Evolutionary conservation across 2,797 vertebrate species (phyloP), one percentile per base, ranked within the genome.

Genomic region (Argentina silus): DNA sequence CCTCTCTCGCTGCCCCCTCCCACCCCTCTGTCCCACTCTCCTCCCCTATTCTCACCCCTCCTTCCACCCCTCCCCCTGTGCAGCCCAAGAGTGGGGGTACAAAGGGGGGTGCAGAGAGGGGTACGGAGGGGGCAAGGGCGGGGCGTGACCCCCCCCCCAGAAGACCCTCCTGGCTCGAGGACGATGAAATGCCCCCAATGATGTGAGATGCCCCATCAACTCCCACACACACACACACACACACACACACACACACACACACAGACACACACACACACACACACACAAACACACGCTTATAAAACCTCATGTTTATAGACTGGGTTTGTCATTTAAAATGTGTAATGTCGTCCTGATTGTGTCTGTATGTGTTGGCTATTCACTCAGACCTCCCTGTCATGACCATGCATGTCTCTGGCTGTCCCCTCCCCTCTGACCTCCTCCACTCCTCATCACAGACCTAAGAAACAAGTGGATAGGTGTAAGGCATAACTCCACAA

Each of bases 171-270:
- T 92, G 92, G 84, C 86, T 90, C 84, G 89, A 93, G 81, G 89
- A 93, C 64, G 85, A 94, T 78, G 91, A 91, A 64, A 91, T 93
- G 14, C 92, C 90, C 68, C 91, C 91, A 59, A 93, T 90, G 83
- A 94, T 91, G 94, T 95, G 93, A 95, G 94, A 91, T 63, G 74
- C 78, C 77, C 2, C 50, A 63, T 78, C 42, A 77, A 64, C 60
- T 77, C 51, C 14, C 47, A 27, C 47, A 51, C 14, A 67, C 47
- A 27, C 23, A 47, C 36, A 11, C 62, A 47, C 62, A 21, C 42
- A 44, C 61, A 44, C 61, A 44, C 36, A 19, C 61, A 63, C 36
- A 63, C 14, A 36, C 61, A 63, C 15, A 56, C 67, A 44, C 27
- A 68, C 48, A 50, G 43, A 70, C 70, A 56, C 67, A 47, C 36